Evolutionary conservation across 2,113 vertebrate genomes (phyloP).

Genomic region (Pungitius pungitius): DNA sequence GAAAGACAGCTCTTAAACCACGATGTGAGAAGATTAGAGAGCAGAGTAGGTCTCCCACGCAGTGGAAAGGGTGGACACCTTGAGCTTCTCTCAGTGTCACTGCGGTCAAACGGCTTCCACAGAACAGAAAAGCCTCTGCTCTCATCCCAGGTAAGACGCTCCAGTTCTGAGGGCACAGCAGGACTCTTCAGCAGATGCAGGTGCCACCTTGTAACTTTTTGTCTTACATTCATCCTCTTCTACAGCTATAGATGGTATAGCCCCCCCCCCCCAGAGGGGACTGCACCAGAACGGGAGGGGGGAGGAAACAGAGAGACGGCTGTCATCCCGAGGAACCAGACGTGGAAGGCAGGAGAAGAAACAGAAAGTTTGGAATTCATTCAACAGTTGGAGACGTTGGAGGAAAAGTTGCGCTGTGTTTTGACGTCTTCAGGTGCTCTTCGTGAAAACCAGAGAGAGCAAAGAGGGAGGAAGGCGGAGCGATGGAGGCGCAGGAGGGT

Average conservation of each 20-base stretch:
- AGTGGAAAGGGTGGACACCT: too few species aligned
- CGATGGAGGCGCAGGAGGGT: not conserved
- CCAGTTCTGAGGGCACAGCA: too few species aligned
- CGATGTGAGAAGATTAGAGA: constrained; percentile 1
- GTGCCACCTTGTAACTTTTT: too few species aligned
- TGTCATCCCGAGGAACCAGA: constrained; percentile 19
- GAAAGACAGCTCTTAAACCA: constrained; percentile 10
- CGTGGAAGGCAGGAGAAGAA: not conserved
- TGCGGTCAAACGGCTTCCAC: too few species aligned
- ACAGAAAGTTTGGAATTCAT: constrained; percentile 10
- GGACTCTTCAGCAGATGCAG: too few species aligned
- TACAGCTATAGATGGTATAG: too few species aligned
- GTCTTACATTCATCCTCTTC: not conserved
- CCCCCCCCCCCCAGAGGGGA: not conserved
- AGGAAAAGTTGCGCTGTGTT: constrained; percentile 6
- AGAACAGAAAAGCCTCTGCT: too few species aligned
- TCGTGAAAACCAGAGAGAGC: not conserved
- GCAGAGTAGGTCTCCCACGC: not conserved
- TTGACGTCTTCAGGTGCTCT: constrained; percentile 5
- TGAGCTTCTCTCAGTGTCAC: too few species aligned
- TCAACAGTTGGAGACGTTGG: not conserved
- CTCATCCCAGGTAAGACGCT: too few species aligned
- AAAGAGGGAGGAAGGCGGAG: not conserved
- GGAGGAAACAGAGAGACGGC: constrained; percentile 21
- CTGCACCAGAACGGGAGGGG: not conserved